These are phyloP conservation scores for Drosophila anomalata DNA, from an alignment of 2,888 invertebrate species.

Conservation along the genomic window DNA sequence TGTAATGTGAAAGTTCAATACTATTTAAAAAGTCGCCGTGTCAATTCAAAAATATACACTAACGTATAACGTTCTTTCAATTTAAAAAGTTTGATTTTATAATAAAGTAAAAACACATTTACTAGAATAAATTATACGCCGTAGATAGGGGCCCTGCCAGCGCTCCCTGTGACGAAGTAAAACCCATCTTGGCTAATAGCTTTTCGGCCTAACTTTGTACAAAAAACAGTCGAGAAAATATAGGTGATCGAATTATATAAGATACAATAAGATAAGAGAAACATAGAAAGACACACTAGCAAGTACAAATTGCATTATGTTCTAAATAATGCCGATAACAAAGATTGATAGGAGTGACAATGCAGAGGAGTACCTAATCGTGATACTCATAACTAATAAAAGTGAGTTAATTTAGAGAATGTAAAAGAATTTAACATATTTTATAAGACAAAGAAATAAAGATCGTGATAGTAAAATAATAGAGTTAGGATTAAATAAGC, in stretches of 20 bases:
- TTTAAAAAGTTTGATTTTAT: background rate
- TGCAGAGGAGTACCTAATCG: constrained; percentile 8
- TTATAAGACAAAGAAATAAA: constrained; percentile 2
- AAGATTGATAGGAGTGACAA: constrained; percentile 12
- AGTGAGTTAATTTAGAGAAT: constrained; percentile 9
- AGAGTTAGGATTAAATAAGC: constrained; percentile 51
- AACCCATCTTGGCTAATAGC: background rate
- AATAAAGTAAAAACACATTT: no score
- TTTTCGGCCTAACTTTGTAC: background rate
- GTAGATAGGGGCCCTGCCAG: no score
- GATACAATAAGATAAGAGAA: constrained; percentile 5
- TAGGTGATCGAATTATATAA: background rate
- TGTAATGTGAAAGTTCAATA: background rate
- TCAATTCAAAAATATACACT: background rate
- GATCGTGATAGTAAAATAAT: constrained; percentile 3
- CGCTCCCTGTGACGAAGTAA: no score
- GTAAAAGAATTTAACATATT: background rate
- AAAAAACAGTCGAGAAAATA: constrained; percentile 19
- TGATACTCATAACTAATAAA: constrained; percentile 19
- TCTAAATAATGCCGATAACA: constrained; percentile 50
- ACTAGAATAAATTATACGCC: no score
- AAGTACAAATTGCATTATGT: constrained; percentile 55
- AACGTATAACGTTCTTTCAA: background rate
- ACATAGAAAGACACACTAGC: constrained; percentile 34
- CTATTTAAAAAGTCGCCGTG: background rate